Evolutionary conservation across 30 jellyfish, hydroid and myxozoan genomes (phyloP).

Genomic region (Chironex yamaguchii): DNA sequence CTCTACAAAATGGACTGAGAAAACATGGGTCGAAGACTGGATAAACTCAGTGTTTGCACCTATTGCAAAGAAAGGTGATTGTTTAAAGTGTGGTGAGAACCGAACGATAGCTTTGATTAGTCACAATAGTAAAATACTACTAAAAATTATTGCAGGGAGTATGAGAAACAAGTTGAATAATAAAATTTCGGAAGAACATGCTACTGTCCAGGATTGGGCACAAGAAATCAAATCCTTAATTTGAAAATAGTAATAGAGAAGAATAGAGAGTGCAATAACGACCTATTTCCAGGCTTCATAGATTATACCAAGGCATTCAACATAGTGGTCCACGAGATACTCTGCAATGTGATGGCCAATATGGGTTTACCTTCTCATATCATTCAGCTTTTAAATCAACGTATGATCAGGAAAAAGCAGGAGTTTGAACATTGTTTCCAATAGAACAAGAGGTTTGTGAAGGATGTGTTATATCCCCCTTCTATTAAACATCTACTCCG

Average conservation of each 20-base stretch:
- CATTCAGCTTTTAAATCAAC: too few relatives aligned
- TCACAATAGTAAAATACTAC: constrained; percentile 38
- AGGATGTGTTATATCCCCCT: too few relatives aligned
- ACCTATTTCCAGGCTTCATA: constrained; percentile 22
- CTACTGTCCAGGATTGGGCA: constrained; percentile 29
- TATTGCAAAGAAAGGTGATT: constrained; percentile 58
- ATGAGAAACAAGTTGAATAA: constrained; percentile 1
- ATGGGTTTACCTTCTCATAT: too few relatives aligned
- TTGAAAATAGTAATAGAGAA: constrained; percentile 35
- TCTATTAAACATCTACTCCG: too few relatives aligned
- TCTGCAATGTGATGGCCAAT: too few relatives aligned
- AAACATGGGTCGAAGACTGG: constrained; percentile 55
- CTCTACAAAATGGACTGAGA: constrained; percentile 4
- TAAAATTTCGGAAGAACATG: constrained; percentile 32
- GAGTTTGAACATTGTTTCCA: too few relatives aligned
- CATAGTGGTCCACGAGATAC: too few relatives aligned
- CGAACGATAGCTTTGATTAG: constrained; percentile 62
- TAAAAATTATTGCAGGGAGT: constrained; percentile 36
- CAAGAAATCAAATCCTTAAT: constrained; percentile 53
- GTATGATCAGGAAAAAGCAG: too few relatives aligned
- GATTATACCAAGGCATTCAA: too few relatives aligned
- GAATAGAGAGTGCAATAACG: constrained; percentile 16
- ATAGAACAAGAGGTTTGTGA: too few relatives aligned
- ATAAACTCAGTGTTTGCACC: constrained; percentile 42
- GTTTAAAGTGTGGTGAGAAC: not conserved